Conservation (phyloP, 2,888 invertebrate species). For the Drosophila putrida region DNA sequence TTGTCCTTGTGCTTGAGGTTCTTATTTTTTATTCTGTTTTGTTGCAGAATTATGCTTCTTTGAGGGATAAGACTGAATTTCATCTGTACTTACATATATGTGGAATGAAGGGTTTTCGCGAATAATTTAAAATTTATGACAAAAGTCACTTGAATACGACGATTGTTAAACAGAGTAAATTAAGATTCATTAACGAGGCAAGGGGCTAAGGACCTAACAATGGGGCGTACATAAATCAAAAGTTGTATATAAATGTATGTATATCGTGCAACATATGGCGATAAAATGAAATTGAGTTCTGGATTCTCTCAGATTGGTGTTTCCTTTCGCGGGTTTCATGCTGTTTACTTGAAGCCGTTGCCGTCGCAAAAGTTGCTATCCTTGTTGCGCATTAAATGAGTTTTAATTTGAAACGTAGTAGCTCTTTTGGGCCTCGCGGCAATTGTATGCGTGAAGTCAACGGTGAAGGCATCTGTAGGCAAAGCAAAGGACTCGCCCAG, state of each 20-base stretch:
- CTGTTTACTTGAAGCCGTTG: constrained; percentile 55
- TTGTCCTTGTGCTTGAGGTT: constrained; percentile 4
- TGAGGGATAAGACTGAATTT: constrained; percentile 2
- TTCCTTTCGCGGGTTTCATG: constrained; percentile 16
- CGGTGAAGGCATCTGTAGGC: constrained; percentile 45
- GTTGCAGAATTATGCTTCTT: neutral
- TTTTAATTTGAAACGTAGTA: constrained; percentile 76
- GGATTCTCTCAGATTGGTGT: constrained; percentile 7
- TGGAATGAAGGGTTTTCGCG: constrained; percentile 39
- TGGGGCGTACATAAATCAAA: constrained; percentile 56
- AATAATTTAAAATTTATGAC: constrained; percentile 74
- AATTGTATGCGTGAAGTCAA: constrained; percentile 70
- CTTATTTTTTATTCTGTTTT: neutral
- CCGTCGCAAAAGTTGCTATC: constrained; percentile 28
- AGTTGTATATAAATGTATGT: constrained; percentile 22
- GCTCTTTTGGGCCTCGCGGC: constrained; percentile 28
- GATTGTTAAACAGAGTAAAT: constrained; percentile 63
- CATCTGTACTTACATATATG: neutral
- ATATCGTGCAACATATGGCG: constrained; percentile 6
- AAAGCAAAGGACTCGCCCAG: neutral
- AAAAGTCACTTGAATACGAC: constrained; percentile 40
- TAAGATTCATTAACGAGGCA: constrained; percentile 70
- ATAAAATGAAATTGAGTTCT: constrained; percentile 36
- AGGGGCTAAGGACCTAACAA: constrained; percentile 17
- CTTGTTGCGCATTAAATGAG: constrained; percentile 73